Evolutionary conservation across 1,140 invertebrate genomes (phyloP), one percentile per base, ranked within the genome.

Genomic region (Nasonia longicornis): DNA sequence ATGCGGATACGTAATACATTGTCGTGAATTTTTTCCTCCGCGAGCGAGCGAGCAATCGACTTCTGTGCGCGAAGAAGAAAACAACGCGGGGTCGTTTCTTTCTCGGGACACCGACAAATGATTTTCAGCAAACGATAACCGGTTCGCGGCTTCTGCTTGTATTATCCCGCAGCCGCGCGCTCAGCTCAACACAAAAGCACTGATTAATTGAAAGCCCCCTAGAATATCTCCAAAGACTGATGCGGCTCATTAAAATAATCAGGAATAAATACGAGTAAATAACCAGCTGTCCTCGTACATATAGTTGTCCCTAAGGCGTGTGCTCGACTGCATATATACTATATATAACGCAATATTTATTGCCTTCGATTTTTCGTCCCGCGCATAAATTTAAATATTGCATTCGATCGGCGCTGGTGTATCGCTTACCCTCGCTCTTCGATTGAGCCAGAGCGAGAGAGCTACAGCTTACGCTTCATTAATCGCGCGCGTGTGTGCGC

Each of bases 191-290:
- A 58, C n/a, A 52, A 76, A 76, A 76, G 52, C 22, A 31, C n/a
- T 67, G 75, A 77, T 77, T 77, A 67, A 77, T 67, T 77, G 75
- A 77, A 45, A 66, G 66, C 45, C 26, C 35, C 29, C 45, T 48
- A 69, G 38, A 77, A 77, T 45, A 58, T 69, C 66, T 11, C 45
- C 42, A 58, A 63, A 35, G 69, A 72, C 11, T 63, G 72, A 79
- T 73, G 29, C 22, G 22, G 7, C 63, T 79, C 29, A 64, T 72
- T 72, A 78, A 71, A 58, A 70, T 71, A 78, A 78, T 69, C 67
- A 22, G 64, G 22, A 72, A 58, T 58, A 58, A 58, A n/a, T 58
- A 58, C 52, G 52, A 58, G 52, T 58, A 58, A 58, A 58, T 58
- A 58, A n/a, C 16, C 52, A 58, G 20, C 16, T 16, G 16, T 4